Percentiles rank a stretch among this genome's conserved stretches.
Evolutionary conservation across 1,140 invertebrate genomes (phyloP).

Genomic region (Tyrophagus putrescentiae): DNA sequence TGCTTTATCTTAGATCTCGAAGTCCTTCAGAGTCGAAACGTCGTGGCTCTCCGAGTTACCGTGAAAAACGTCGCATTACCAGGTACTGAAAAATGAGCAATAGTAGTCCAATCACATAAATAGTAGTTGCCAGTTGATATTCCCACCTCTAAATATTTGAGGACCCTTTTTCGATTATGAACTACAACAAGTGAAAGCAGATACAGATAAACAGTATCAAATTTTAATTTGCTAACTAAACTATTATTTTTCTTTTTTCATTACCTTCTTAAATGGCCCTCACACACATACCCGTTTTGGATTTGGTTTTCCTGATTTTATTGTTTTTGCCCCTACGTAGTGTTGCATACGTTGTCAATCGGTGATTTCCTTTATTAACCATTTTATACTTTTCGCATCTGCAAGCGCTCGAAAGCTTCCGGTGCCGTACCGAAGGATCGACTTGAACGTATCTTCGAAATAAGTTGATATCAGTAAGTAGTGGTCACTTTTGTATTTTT

Average conservation of each 20-base stretch:
- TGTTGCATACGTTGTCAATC: not conserved
- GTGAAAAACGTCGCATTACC: constrained; percentile 72
- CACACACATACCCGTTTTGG: not conserved
- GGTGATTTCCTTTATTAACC: constrained; percentile 16
- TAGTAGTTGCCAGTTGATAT: constrained; percentile 14
- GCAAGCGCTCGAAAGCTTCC: constrained; percentile 63
- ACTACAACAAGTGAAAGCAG: too few relatives aligned
- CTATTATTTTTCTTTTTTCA: constrained; percentile 15
- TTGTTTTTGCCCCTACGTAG: not conserved
- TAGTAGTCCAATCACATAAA: too few relatives aligned
- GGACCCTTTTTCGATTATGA: not conserved
- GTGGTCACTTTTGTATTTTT: too few relatives aligned
- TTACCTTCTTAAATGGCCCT: not conserved
- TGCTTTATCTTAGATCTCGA: constrained; percentile 26
- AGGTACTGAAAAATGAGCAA: constrained; percentile 57
- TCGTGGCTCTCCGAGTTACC: constrained; percentile 72
- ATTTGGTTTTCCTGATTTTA: not conserved
- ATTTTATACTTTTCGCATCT: not conserved
- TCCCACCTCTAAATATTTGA: constrained; percentile 19
- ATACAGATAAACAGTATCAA: constrained; percentile 24
- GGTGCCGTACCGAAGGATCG: constrained; percentile 60
- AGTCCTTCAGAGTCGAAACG: constrained; percentile 61
- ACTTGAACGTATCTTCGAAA: too few relatives aligned
- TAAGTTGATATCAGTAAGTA: too few relatives aligned
- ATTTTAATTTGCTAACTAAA: constrained; percentile 21